A percentile compares a stretch with the other conserved stretches of the same genome.
phyloP scores from a whole-genome alignment of 2,797 vertebrate genomes.

The Euthynnus affinis region DNA sequence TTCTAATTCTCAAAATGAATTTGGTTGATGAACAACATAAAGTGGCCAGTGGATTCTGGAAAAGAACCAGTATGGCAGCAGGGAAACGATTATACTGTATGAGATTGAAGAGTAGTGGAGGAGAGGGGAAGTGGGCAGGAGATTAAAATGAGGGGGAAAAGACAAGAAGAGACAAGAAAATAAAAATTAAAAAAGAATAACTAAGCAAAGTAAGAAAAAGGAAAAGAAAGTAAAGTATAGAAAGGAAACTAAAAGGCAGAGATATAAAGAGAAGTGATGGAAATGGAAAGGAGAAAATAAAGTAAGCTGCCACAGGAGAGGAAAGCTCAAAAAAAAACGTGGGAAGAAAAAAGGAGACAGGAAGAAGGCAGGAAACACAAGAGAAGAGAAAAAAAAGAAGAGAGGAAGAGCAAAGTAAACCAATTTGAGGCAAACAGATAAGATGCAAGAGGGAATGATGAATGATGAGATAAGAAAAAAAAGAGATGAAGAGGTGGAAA shows the following conservation, averaged over 20 bases:
- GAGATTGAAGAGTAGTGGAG: not conserved
- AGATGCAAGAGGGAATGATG: constrained; percentile 37
- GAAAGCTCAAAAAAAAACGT: not conserved
- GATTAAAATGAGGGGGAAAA: not conserved
- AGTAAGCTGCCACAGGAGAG: constrained; percentile 13
- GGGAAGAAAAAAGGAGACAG: constrained; percentile 6
- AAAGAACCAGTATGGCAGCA: not conserved
- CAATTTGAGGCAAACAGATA: constrained; percentile 40
- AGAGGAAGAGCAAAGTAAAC: constrained; percentile 15
- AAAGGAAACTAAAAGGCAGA: not conserved
- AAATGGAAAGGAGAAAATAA: constrained; percentile 17
- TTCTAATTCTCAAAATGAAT: constrained; percentile 1
- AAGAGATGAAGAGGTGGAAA: constrained; percentile 44
- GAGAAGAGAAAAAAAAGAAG: not conserved
- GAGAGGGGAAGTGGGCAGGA: not conserved
- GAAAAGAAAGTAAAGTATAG: not conserved
- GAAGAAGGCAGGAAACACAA: constrained; percentile 11
- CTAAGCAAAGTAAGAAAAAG: not conserved
- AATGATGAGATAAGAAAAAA: constrained; percentile 35
- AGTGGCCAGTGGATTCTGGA: not conserved
- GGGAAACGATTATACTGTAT: constrained; percentile 13
- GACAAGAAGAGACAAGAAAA: not conserved
- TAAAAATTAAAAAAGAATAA: too few relatives aligned
- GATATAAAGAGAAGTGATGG: constrained; percentile 5
- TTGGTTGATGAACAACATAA: constrained; percentile 21